Base-by-base conservation (phyloP, 2,113 vertebrate species). In the Pipa parva region DNA sequence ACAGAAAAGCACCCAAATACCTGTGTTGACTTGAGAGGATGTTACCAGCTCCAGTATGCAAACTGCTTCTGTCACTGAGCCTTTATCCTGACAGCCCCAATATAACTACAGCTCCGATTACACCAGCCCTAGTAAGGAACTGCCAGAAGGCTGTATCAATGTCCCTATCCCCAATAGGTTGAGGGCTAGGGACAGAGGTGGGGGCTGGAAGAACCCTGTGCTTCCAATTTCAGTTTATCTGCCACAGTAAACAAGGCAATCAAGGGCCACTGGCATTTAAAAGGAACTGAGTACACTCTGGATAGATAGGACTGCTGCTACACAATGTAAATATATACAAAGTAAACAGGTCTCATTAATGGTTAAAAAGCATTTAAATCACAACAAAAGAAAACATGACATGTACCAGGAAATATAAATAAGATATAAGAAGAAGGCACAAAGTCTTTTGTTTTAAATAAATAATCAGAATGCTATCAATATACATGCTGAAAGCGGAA, bases 91-190 rank as follows among this genome's bases (percentile, higher is more conserved):
- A 3, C 60, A 70, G 39, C 60, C 63, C 26, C 63, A 65, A 63
- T 63, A 71, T 63, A 71, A 61, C 60, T 27, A 48, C 60, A 49
- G 60, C 33, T 63, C 69, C 48, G 5, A 20, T 63, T 71, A 59
- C 63, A 49, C 59, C 69, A 58, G 69, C 63, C 69, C 60, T 63
- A 71, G 60, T 65, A 71, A 59, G 60, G 60, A 21, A 57, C 52
- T 71, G 52, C 29, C 57, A 70, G 59, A n/a, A 17, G 33, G 58
- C 17, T 42, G 24, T 18, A 27, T 21, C 50, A 24, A n/a, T 22
- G 48, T 15, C 36, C 55, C 61, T 17, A 22, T 17, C 29, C 25
- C 31, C n/a, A 58, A 63, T 56, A 63, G 50, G 24, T 51, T 63
- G 57, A 17, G 36, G n/a, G 56, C 50, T 15, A 71, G 42, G 48